Percentiles rank a stretch among this genome's conserved stretches.
Conservation (phyloP, 2,113 vertebrate genomes). For the Xiphorhynchus elegans region DNA sequence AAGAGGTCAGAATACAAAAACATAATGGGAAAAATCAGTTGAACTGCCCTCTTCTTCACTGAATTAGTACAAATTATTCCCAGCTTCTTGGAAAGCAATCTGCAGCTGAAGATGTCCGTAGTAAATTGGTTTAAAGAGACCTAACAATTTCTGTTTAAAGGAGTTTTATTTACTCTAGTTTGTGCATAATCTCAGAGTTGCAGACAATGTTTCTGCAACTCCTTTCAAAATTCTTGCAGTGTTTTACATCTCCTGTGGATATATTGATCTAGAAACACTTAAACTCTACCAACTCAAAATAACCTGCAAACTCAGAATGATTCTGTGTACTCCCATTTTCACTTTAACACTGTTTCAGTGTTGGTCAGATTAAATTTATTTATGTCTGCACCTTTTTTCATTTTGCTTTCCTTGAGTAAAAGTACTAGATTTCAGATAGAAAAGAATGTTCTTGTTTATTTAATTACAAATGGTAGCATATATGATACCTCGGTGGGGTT, state of each 20-base stretch:
- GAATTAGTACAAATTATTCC: slow-evolving; percentile 34
- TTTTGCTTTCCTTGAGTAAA: background rate
- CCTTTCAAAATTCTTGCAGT: background rate
- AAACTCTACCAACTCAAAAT: background rate
- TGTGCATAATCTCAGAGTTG: background rate
- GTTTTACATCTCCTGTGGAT: background rate
- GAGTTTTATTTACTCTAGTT: slow-evolving; percentile 8
- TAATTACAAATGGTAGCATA: background rate
- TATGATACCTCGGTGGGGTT: background rate
- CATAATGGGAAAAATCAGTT: slow-evolving; percentile 22
- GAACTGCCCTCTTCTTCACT: background rate
- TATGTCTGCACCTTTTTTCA: background rate
- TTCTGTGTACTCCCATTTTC: background rate
- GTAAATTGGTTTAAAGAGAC: background rate
- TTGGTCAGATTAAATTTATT: background rate
- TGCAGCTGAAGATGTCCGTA: slow-evolving; percentile 3
- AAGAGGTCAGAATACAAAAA: background rate
- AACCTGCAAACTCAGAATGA: background rate
- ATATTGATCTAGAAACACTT: background rate
- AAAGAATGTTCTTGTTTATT: background rate
- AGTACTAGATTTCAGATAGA: background rate
- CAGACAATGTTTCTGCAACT: background rate
- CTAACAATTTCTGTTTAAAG: background rate
- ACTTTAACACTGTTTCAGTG: background rate
- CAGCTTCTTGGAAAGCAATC: slow-evolving; percentile 17